Evolutionary conservation across 1,140 invertebrate species (phyloP).

Genomic region (Pentalonia nigronervosa): DNA sequence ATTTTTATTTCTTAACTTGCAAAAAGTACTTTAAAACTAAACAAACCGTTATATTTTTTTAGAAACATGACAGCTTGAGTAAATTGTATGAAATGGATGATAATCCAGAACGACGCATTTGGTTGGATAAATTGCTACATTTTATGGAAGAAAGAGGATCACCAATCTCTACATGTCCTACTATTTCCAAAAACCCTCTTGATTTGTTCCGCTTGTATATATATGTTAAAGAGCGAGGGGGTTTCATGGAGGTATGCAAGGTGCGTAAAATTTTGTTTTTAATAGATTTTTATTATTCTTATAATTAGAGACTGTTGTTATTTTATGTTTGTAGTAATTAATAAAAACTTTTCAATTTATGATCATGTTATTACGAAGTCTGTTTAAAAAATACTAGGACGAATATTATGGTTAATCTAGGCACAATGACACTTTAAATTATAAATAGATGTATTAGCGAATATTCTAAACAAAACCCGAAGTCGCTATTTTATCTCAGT

Average conservation of each 20-base stretch:
- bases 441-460: too few species aligned
- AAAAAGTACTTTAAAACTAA: neutral
- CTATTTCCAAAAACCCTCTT: conserved; percentile 96
- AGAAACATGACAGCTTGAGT: conserved; percentile 89
- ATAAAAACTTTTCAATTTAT: neutral
- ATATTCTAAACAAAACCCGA: too few species aligned
- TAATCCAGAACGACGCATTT: conserved; percentile 86
- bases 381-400: too few species aligned
- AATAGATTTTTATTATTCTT: conserved; percentile 10
- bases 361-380: too few species aligned
- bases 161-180: conserved; percentile 92
- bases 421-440: too few species aligned
- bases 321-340: neutral
- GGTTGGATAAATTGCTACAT: conserved; percentile 89
- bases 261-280: conserved; percentile 66
- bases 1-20: conserved; percentile 38
- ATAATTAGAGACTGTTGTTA: neutral
- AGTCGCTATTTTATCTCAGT: too few species aligned
- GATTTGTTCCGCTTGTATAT: conserved; percentile 96
- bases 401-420: too few species aligned
- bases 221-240: conserved; percentile 93
- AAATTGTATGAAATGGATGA: conserved; percentile 98
- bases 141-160: conserved; percentile 94
- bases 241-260: conserved; percentile 94
- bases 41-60: conserved; percentile 60